Base-by-base conservation (phyloP, 2,113 vertebrate genomes). In the Platichthys stellatus region DNA sequence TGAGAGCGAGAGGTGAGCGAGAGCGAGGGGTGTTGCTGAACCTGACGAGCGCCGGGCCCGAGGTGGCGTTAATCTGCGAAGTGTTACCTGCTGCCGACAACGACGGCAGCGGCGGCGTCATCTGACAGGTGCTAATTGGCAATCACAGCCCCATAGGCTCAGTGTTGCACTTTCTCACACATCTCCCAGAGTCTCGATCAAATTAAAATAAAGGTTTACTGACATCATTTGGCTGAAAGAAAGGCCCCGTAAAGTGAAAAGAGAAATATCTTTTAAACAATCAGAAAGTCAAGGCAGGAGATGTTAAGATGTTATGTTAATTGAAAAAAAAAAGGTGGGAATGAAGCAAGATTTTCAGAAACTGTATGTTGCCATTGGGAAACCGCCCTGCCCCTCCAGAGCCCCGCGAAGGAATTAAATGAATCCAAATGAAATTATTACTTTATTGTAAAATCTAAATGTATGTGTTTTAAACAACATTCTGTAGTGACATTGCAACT, bases 101-200 rank as follows among this genome's bases (percentile, higher is more conserved):
- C 5, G 45, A 31, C 24, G 24, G 24, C n/a, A n/a, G n/a, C 1
- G 11, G 90, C 81, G 82, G 85, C 1, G 62, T 84, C 85, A 63
- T 86, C 81, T 93, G 95, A 95, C 95, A 94, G 91, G 94, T 90
- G 93, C 94, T 97, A 97, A 97, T 96, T 96, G 95, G 95, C 92
- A 93, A 90, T 89, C 86, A 79, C 92, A 94, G 78, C 69, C 49
- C 35, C 58, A 21, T 53, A 35, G 23, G 66, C 56, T 88, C 63
- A 61, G 76, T 58, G 43, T 66, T 75, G 38, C 76, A 71, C 64
- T 72, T 64, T 53, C 11, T 79, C 78, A 58, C 84, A 87, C 70
- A 67, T 76, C 70, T 58, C 26, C 5, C 40, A 1, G 51, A 66
- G 35, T 15, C 40, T 63, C 72, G 31, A 60, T 61, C 14, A 54